These are phyloP conservation scores for Morone chrysops DNA, from an alignment of 2,113 vertebrate species.

Conservation along the genomic window DNA sequence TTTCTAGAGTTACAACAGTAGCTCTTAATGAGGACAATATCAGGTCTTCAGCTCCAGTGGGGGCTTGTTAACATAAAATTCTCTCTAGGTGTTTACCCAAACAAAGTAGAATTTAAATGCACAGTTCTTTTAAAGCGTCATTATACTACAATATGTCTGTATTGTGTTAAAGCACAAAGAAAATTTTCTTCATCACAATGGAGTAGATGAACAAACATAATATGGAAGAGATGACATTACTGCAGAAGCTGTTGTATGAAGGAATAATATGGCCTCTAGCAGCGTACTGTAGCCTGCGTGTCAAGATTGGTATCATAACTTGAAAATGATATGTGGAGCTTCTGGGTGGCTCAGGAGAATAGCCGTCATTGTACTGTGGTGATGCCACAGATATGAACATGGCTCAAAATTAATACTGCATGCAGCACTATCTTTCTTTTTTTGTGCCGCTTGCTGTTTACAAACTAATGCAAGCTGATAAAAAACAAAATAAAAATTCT, in stretches of 20 bases:
- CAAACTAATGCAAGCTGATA: constrained; percentile 43
- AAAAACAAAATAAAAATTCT: constrained; percentile 47
- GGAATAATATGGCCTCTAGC: constrained; percentile 1
- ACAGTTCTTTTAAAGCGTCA: background rate
- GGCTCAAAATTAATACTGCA: constrained; percentile 49
- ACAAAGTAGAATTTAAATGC: background rate
- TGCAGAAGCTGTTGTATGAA: background rate
- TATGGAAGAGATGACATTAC: no score
- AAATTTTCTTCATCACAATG: constrained; percentile 5
- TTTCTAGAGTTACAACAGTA: background rate
- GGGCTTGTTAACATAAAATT: background rate
- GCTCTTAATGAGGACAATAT: background rate
- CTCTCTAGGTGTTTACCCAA: background rate
- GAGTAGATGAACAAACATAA: constrained; percentile 17
- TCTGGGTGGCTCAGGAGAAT: constrained; percentile 43
- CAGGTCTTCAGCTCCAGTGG: background rate
- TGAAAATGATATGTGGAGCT: constrained; percentile 43
- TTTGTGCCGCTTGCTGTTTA: constrained; percentile 33
- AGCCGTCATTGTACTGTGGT: constrained; percentile 23
- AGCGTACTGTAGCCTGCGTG: background rate
- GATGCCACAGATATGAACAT: constrained; percentile 49
- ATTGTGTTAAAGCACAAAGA: background rate
- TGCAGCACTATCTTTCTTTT: constrained; percentile 36
- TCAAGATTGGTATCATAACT: constrained; percentile 17
- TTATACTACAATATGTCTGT: background rate